Base-by-base conservation (phyloP, 2,113 vertebrate genomes). In the Charadrius vociferus region DNA sequence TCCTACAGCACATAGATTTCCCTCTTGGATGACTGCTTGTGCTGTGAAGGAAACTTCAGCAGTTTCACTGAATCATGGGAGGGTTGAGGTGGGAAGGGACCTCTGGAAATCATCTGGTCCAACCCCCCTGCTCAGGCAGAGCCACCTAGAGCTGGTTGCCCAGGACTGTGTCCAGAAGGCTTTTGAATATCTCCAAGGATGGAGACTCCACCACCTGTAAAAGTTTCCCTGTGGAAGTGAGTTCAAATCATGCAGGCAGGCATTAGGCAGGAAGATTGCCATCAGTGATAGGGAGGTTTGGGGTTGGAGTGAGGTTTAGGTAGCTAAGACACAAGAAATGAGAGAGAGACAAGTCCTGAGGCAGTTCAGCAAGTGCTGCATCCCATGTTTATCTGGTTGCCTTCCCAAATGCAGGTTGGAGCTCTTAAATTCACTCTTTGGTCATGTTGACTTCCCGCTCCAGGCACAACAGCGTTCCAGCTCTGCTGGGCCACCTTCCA, bases 381-480 rank as follows among this genome's bases (percentile, higher is more conserved):
- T 74, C 29, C 47, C 2, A 0, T 10, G 4, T 66, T 74, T 68
- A 24, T 12, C 3, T 47, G 16, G 20, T 27, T 53, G n/a, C 47
- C 32, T 70, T 96, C n/a, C 61, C 49, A 78, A 41, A 87, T n/a
- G 11, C n/a, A 47, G 37, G 49, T 19, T 52, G 53, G 12, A 77
- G 34, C 21, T 65, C 47, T 56, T 63, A 43, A 78, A 71, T 0
- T 13, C 30, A 27, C 23, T 41, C 18, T 41, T 56, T 41, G 9
- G 9, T 61, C 0, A 1, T 20, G 26, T 7, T 83, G 59, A 26
- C 58, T 86, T 88, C 49, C 63, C 26, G 8, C 9, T 7, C 13
- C 32, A 41, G 50, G 62, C 9, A 29, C n/a, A 30, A 0, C 1
- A 5, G 10, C 5, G 27, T 17, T 3, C 9, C 55, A 70, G 59